Base-by-base conservation (phyloP, 2,113 vertebrate genomes). In the Caretta caretta region DNA sequence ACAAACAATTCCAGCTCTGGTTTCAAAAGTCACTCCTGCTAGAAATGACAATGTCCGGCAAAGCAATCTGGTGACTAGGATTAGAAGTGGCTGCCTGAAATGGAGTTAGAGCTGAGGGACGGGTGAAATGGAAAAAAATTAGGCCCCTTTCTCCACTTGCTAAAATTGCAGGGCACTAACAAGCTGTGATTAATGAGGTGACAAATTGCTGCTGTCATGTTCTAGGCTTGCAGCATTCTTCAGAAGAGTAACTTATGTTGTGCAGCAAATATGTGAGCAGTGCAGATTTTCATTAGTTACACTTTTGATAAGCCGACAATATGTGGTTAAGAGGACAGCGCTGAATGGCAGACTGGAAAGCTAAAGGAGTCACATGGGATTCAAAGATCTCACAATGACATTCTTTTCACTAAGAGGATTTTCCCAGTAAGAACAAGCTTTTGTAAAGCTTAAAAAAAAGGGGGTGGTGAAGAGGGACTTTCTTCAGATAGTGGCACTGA, bases 301-400 rank as follows among this genome's bases (percentile, higher is more conserved):
- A 9, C 38, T 0, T 5, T 7, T 1, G 22, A n/a, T 1, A 9
- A 87, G 2, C 4, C 81, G 0, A 2, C 14, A 0, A 29, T 0
- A 0, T 1, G 1, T 0, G 0, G 48, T 3, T 1, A 29, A 76
- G 0, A 31, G 92, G 76, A 6, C 42, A 0, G 17, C 0, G 1
- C 83, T 35, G 75, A 0, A n/a, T 12, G 76, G 6, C 0, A 0
- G 27, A 48, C 42, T 3, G 85, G 83, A 35, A 4, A 27, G 35
- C 65, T 0, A 0, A 0, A 0, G 38, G 78, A 80, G 86, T 24
- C 31, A 1, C n/a, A 13, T 38, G 3, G 31, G 62, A 19, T n/a
- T 0, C 8, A 59, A 86, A 93, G 42, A 12, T 76, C 49, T n/a
- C 0, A 76, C 89, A 51, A 0, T 75, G 5, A 1, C 8, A 0